Evolutionary conservation across 2,888 invertebrate genomes (phyloP).

Genomic region (Helleia helle): DNA sequence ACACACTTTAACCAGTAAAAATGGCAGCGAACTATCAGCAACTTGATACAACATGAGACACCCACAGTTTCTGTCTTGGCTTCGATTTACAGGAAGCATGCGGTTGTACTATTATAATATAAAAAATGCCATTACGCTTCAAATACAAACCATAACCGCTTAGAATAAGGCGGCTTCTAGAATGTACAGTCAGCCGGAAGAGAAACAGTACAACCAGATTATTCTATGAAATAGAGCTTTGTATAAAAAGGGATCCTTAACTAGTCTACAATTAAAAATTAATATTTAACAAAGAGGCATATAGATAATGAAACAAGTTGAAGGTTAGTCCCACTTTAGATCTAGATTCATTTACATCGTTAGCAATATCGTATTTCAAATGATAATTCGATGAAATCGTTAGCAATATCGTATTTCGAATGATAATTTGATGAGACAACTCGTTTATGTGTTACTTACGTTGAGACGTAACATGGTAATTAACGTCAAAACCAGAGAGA

Average conservation of each 20-base stretch:
- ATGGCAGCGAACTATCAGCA: conserved; percentile 29
- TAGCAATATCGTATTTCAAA: no score
- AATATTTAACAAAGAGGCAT: no score
- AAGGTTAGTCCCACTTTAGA: no score
- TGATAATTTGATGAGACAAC: no score
- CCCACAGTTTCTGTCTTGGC: conserved; percentile 44
- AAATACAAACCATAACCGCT: background rate
- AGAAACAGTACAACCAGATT: background rate
- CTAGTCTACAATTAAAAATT: no score
- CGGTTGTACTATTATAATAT: conserved; percentile 40
- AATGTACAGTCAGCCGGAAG: background rate
- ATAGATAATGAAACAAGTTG: no score
- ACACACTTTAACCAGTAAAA: conserved; percentile 13
- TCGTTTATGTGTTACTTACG: no score
- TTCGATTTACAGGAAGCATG: conserved; percentile 62
- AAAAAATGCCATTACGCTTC: background rate
- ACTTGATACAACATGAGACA: conserved; percentile 43
- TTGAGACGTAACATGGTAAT: no score
- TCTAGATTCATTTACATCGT: no score
- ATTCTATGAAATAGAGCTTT: background rate
- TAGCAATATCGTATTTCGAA: no score
- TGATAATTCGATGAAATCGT: no score
- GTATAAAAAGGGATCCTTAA: background rate
- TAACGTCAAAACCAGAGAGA: no score
- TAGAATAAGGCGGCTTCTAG: background rate